Base-by-base conservation (phyloP, 2,113 vertebrate species). In the Pelodiscus sinensis region DNA sequence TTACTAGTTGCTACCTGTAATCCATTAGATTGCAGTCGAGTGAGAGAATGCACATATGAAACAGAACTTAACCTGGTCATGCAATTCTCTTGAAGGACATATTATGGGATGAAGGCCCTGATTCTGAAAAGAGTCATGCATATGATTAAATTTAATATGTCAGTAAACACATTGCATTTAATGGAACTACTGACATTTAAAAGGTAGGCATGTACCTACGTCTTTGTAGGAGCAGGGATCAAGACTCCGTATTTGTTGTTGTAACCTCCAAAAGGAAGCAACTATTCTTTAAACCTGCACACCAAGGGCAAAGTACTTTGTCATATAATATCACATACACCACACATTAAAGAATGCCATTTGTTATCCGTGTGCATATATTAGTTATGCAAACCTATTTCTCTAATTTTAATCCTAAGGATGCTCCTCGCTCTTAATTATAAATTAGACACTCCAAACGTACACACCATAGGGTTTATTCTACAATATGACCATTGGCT, bases 151-250 rank as follows among this genome's bases (percentile, higher is more conserved):
- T 35, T 11, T 31, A 6, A 3, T 1, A 2, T 55, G 38, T 27
- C 35, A 18, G 21, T 6, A 19, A 4, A 58, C 31, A 22, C 24
- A 3, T 19, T 1, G 2, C 57, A 35, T 27, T 75, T 75, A 12
- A 13, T 0, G 13, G 29, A 80, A 44, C 62, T 78, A 65, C 55
- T 55, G 31, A 1, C 44, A 73, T 50, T 57, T 0, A 2, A 31
- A 44, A 8, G 38, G 55, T 29, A n/a, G 16, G 13, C 62, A 21
- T 0, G 9, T 31, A 60, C 54, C 73, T 2, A 35, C 3, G 0
- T 2, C 85, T 19, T 4, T 0, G 54, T 35, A 9, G 21, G 77
- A 62, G 4, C 0, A 0, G 27, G 68, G 71, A 22, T 3, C 0
- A 1, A 55, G 8, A 6, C 35, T 55, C 57, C 35, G 51, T 29